phyloP scores from a whole-genome alignment of 1,140 invertebrate species.

The Eufriesea mexicana region DNA sequence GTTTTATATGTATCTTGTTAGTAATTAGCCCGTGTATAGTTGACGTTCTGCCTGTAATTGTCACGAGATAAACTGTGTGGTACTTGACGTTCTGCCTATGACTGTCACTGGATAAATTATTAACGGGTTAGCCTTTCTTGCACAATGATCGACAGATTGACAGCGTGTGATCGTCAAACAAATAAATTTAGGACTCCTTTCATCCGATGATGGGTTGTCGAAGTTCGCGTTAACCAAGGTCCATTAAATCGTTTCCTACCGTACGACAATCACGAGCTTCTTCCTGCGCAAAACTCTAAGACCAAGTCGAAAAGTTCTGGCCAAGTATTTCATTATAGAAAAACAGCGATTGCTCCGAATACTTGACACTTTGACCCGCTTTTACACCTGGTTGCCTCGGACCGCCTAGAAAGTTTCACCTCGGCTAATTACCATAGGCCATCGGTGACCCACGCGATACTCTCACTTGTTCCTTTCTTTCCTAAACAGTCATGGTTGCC shows the following conservation, averaged over 20 bases:
- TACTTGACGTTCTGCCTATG: no score
- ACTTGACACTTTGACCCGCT: neutral
- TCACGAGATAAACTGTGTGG: no score
- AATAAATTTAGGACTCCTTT: no score
- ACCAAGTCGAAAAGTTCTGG: neutral
- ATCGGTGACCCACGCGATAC: neutral
- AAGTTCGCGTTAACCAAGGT: no score
- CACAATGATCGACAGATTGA: neutral
- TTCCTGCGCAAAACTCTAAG: neutral
- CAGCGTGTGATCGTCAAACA: neutral
- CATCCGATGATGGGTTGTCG: no score
- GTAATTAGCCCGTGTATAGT: no score
- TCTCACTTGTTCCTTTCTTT: neutral
- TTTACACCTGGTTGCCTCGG: neutral
- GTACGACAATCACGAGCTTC: no score
- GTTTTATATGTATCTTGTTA: no score
- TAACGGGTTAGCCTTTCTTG: neutral
- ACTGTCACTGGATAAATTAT: no score
- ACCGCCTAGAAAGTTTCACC: neutral
- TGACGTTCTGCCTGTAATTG: no score
- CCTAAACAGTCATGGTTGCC: neutral
- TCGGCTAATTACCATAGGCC: neutral
- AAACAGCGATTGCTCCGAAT: neutral
- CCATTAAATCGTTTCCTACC: neutral
- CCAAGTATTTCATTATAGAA: neutral